Conservation (phyloP, 2,888 invertebrate species). For the Agrypnus murinus region DNA sequence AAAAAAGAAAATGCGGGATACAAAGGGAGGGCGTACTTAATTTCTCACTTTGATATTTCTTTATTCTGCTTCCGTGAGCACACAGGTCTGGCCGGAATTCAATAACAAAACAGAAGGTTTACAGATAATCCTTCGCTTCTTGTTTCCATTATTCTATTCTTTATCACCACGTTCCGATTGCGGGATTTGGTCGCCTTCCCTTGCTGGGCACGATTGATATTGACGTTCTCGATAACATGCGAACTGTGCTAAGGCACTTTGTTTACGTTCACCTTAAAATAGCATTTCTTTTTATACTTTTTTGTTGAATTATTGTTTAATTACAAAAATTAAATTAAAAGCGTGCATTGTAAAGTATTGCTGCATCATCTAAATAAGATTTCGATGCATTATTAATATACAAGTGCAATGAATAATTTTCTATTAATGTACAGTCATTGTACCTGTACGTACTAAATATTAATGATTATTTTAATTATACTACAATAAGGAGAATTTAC, state of each 20-base stretch:
- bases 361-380: too few species aligned
- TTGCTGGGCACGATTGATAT: constrained; percentile 43
- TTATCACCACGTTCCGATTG: constrained; percentile 51
- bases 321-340: too few species aligned
- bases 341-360: too few species aligned
- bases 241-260: constrained; percentile 1
- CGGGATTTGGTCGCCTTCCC: constrained; percentile 44
- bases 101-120: constrained; percentile 61
- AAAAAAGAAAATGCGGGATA: constrained; percentile 18
- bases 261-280: constrained; percentile 3
- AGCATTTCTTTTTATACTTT: not conserved
- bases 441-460: too few species aligned
- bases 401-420: too few species aligned
- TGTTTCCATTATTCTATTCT: constrained; percentile 52
- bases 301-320: too few species aligned
- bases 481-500: too few species aligned
- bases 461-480: too few species aligned
- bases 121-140: constrained; percentile 56
- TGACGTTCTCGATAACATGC: constrained; percentile 42
- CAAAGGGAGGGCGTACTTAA: constrained; percentile 30
- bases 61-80: constrained; percentile 37
- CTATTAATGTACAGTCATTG: too few species aligned
- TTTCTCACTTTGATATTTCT: constrained; percentile 43
- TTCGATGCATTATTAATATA: too few species aligned
- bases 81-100: constrained; percentile 58